phyloP scores from a whole-genome alignment of 35 echinoderm and acorn worm species.

The Patiria miniata region DNA sequence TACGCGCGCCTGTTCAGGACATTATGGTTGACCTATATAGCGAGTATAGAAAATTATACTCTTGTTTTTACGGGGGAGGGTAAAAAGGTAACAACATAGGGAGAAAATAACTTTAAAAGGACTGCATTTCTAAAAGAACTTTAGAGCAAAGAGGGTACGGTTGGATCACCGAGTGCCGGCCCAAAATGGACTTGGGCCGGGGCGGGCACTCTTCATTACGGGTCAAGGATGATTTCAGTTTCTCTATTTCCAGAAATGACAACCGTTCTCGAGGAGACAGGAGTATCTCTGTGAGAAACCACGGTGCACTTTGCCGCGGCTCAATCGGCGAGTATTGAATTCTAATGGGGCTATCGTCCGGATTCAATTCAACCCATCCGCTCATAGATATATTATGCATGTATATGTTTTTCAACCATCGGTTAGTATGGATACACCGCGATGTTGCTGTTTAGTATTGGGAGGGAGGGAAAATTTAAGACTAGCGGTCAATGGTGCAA shows the following conservation, averaged over 20 bases:
- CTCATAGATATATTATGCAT: not conserved
- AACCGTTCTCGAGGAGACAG: not conserved
- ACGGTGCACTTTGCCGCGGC: not conserved
- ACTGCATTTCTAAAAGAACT: not conserved
- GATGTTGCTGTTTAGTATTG: not conserved
- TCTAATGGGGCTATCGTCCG: conserved; percentile 15
- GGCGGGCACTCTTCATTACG: not conserved
- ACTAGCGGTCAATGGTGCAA: not conserved
- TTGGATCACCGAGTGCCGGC: not conserved
- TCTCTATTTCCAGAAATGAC: conserved; percentile 8
- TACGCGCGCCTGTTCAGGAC: not conserved
- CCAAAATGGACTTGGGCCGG: conserved; percentile 9
- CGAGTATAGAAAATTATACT: not conserved
- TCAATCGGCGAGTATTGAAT: conserved; percentile 28
- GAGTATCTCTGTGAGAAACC: not conserved
- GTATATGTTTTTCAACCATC: not conserved
- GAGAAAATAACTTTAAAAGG: not conserved
- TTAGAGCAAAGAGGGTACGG: conserved; percentile 2
- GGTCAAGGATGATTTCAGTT: conserved; percentile 28
- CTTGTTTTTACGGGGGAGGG: not conserved
- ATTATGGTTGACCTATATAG: conserved; percentile 2
- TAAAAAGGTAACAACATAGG: no score
- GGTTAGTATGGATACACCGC: conserved; percentile 7
- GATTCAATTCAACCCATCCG: not conserved
- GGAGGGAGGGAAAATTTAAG: conserved; percentile 17